These are phyloP conservation scores for Siniperca knerii DNA, from an alignment of 2,113 vertebrate species.

Conservation along the genomic window DNA sequence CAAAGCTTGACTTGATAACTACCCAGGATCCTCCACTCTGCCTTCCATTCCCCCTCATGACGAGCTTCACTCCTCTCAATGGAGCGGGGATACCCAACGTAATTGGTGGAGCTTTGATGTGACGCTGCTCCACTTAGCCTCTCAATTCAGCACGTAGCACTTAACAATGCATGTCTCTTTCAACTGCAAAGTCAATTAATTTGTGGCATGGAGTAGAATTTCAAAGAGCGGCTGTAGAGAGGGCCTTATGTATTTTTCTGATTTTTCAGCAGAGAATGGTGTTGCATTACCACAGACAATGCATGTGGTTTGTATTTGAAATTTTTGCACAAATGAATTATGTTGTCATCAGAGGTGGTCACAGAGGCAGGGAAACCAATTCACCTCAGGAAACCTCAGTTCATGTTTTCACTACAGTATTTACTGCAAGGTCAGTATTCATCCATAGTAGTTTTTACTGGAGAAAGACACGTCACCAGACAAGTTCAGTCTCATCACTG, in stretches of 20 bases:
- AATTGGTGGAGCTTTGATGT: slow-evolving; percentile 75
- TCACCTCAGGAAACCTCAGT: slow-evolving; percentile 12
- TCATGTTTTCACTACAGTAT: neutral
- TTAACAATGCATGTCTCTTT: slow-evolving; percentile 72
- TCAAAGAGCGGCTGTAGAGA: slow-evolving; percentile 48
- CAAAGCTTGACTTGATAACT: slow-evolving; percentile 28
- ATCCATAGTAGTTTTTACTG: neutral
- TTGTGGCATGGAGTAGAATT: slow-evolving; percentile 56
- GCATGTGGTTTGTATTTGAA: neutral
- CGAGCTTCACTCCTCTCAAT: neutral
- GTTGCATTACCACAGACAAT: neutral
- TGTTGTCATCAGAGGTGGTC: neutral
- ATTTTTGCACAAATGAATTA: neutral
- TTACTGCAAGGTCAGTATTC: neutral
- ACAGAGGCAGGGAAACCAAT: neutral
- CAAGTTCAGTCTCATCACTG: slow-evolving; percentile 35
- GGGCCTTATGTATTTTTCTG: slow-evolving; percentile 1
- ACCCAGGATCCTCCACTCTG: slow-evolving; percentile 24
- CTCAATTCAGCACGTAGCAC: slow-evolving; percentile 64
- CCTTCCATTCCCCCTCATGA: neutral
- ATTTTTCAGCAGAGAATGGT: neutral
- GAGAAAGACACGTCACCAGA: slow-evolving; percentile 22
- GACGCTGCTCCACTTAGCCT: slow-evolving; percentile 52
- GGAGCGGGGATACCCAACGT: slow-evolving; percentile 41
- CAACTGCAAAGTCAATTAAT: slow-evolving; percentile 73